phyloP scores from a whole-genome alignment of 2,888 invertebrate species.

The Eristalis arbustorum region DNA sequence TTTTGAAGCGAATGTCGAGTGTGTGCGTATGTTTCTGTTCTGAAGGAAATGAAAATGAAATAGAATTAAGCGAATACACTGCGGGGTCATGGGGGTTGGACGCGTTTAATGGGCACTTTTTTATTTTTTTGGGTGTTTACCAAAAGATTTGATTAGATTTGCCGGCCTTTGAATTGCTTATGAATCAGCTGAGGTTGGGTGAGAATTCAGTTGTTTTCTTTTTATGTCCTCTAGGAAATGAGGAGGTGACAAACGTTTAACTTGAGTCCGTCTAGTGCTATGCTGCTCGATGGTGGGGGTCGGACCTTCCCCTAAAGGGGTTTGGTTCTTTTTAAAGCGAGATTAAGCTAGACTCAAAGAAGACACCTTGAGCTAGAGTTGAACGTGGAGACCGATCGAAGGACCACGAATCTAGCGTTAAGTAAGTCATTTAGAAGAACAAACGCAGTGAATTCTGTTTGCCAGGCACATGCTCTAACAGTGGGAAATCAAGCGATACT shows the following conservation, averaged over 20 bases:
- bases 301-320: no score
- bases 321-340: no score
- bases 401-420: no score
- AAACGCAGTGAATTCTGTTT: no score
- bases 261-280: background rate
- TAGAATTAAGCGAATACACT: slow-evolving; percentile 9
- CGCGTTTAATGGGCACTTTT: slow-evolving; percentile 3
- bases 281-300: accelerated
- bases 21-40: background rate
- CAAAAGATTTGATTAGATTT: slow-evolving; percentile 1
- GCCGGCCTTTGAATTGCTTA: background rate
- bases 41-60: slow-evolving; percentile 10
- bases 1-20: background rate
- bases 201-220: background rate
- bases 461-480: no score
- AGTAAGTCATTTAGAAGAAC: no score
- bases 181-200: background rate
- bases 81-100: slow-evolving; percentile 5
- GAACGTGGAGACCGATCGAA: no score
- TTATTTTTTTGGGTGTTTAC: slow-evolving; percentile 4
- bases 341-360: no score
- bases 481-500: no score
- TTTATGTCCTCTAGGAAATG: background rate
- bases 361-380: no score
- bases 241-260: background rate